Conservation (phyloP, 2,113 vertebrate genomes). For the Acanthisitta chloris region DNA sequence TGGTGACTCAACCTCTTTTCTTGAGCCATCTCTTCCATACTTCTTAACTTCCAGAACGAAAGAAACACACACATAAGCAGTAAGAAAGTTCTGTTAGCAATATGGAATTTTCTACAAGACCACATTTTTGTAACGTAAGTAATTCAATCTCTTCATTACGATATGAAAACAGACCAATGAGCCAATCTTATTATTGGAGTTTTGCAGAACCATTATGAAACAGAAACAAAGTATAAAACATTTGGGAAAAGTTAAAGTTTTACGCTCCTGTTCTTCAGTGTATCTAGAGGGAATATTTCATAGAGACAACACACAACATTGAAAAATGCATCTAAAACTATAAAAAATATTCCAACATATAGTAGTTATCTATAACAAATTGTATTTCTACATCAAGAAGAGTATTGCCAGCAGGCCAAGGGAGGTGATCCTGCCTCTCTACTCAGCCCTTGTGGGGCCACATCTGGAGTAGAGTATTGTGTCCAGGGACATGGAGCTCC, state of each 20-base stretch:
- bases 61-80: background rate
- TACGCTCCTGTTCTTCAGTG: background rate
- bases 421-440: no score
- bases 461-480: no score
- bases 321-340: background rate
- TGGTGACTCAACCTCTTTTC: conserved; percentile 65
- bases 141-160: background rate
- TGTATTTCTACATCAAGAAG: no score
- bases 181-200: background rate
- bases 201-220: background rate
- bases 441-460: no score
- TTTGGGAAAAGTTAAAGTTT: background rate
- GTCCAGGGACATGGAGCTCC: no score
- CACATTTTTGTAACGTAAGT: background rate
- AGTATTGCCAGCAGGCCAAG: no score
- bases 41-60: conserved; percentile 74
- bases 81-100: background rate
- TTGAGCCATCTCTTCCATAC: conserved; percentile 76
- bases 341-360: background rate
- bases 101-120: background rate
- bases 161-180: background rate
- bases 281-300: background rate
- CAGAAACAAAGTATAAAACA: background rate
- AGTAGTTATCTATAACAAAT: background rate
- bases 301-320: background rate